Evolutionary conservation across 2,888 invertebrate species (phyloP).

Genomic region (Lottia scabra): DNA sequence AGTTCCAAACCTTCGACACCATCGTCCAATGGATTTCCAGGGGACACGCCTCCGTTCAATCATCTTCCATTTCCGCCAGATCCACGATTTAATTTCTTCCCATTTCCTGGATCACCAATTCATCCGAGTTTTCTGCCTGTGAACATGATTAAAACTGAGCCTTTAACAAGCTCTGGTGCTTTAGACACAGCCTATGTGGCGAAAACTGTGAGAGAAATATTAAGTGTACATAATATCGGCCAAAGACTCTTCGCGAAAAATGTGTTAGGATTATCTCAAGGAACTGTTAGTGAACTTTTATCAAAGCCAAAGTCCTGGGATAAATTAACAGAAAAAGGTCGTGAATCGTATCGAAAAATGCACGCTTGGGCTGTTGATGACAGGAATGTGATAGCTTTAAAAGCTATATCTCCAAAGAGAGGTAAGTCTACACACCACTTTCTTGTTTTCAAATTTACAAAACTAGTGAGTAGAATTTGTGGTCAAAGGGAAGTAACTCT

Average conservation of each 20-base stretch:
- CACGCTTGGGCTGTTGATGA: conserved; percentile 99
- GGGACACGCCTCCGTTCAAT: conserved; percentile 22
- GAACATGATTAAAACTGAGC: conserved; percentile 36
- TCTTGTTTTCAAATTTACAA: not conserved
- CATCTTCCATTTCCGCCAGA: conserved; percentile 9
- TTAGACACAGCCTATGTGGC: conserved; percentile 94
- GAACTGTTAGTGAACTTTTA: conserved; percentile 96
- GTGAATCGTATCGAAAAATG: conserved; percentile 99
- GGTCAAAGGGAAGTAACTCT: not conserved
- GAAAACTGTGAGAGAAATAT: conserved; percentile 89
- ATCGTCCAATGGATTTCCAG: conserved; percentile 16
- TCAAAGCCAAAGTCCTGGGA: conserved; percentile 99
- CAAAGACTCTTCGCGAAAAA: conserved; percentile 99
- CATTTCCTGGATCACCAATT: conserved; percentile 24
- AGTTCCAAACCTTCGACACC: conserved; percentile 21
- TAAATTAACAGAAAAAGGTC: conserved; percentile 98
- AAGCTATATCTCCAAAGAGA: conserved; percentile 84
- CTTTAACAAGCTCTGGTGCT: conserved; percentile 72
- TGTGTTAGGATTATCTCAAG: conserved; percentile 93
- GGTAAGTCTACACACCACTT: conserved; percentile 46
- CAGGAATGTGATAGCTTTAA: conserved; percentile 94
- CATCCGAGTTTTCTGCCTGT: conserved; percentile 30
- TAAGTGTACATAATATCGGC: conserved; percentile 98
- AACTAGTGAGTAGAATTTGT: not conserved
- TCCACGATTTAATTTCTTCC: conserved; percentile 8